Conservation (phyloP, 2,113 vertebrate genomes). For the Tyto alba region DNA sequence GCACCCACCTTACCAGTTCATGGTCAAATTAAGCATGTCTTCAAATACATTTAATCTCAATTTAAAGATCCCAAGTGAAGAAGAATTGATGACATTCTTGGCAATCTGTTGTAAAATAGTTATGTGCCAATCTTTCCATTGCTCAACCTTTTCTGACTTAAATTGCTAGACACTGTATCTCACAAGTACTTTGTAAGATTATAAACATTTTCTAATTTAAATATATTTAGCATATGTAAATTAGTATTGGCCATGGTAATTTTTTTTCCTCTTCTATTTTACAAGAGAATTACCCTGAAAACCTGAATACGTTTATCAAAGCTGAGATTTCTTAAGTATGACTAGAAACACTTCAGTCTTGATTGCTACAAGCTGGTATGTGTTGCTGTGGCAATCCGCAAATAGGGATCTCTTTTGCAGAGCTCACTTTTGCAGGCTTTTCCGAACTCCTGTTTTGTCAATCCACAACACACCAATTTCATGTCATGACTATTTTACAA, state of each 20-base stretch:
- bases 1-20: background rate
- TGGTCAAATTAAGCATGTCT: background rate
- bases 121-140: background rate
- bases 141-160: background rate
- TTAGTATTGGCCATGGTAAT: accelerated
- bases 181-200: background rate
- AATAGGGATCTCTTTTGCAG: background rate
- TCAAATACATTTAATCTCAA: background rate
- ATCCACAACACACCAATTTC: background rate
- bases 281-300: background rate
- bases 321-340: background rate
- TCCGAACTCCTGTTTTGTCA: background rate
- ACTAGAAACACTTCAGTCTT: background rate
- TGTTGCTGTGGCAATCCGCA: background rate
- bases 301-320: background rate
- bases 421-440: background rate
- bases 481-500: background rate
- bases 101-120: background rate
- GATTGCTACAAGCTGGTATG: background rate
- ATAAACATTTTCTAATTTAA: background rate
- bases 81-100: background rate
- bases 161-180: background rate
- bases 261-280: background rate
- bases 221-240: background rate
- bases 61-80: background rate